Evolutionary conservation across 1,140 invertebrate genomes (phyloP).

Genomic region (Ruditapes philippinarum): DNA sequence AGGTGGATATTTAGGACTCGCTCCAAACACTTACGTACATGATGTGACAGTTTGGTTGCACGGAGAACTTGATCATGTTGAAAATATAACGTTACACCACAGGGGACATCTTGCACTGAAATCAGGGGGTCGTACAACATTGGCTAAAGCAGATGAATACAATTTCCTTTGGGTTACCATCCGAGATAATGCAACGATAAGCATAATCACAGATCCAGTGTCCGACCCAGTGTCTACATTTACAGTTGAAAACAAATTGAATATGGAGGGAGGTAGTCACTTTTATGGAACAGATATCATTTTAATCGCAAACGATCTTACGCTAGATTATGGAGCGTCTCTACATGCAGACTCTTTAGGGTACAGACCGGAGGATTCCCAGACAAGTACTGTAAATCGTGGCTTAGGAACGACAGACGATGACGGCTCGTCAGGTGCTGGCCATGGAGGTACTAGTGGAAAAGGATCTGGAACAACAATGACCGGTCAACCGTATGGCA

Average conservation of each 20-base stretch:
- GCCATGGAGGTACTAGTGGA: conserved; percentile 80
- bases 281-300: conserved; percentile 75
- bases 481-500: conserved; percentile 79
- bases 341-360: conserved; percentile 75
- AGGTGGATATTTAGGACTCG: conserved; percentile 76
- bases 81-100: conserved; percentile 79
- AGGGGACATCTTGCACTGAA: conserved; percentile 74
- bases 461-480: conserved; percentile 69
- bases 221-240: conserved; percentile 63
- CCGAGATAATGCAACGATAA: conserved; percentile 78
- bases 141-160: conserved; percentile 55
- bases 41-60: conserved; percentile 79
- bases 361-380: conserved; percentile 68
- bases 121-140: conserved; percentile 70
- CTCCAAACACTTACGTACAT: conserved; percentile 77
- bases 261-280: conserved; percentile 79
- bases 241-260: conserved; percentile 62
- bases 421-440: conserved; percentile 77
- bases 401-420: conserved; percentile 70
- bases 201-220: conserved; percentile 71
- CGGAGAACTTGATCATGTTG: conserved; percentile 76
- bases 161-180: conserved; percentile 74
- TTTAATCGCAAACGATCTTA: conserved; percentile 73
- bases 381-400: conserved; percentile 66
- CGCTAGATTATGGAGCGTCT: conserved; percentile 78